phyloP scores from a whole-genome alignment of 2,113 vertebrate species.

The Gymnocephalus cernua region DNA sequence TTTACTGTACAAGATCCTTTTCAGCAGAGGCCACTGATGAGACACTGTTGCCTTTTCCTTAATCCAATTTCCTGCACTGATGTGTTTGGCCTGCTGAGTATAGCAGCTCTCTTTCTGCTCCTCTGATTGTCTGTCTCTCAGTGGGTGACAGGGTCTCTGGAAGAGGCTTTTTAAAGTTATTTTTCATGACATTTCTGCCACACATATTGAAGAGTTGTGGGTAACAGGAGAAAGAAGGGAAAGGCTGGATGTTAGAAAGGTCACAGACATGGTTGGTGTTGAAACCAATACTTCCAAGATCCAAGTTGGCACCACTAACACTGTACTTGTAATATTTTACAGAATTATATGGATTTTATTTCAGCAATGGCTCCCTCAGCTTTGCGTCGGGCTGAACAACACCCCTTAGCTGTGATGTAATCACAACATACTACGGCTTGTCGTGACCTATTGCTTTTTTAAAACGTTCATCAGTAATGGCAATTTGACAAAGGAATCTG shows the following conservation, averaged over 20 bases:
- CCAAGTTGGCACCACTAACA: not conserved
- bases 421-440: too few species aligned
- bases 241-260: not conserved
- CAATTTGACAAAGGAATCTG: too few species aligned
- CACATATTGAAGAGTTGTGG: slow-evolving; percentile 7
- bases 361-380: too few species aligned
- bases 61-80: not conserved
- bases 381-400: too few species aligned
- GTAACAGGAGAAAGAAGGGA: slow-evolving; percentile 17
- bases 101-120: slow-evolving; percentile 19
- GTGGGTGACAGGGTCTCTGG: slow-evolving; percentile 1
- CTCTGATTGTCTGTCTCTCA: slow-evolving; percentile 37
- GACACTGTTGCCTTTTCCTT: not conserved
- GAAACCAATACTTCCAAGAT: not conserved
- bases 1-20: not conserved
- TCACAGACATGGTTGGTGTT: not conserved
- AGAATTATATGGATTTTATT: too few species aligned
- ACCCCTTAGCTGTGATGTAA: too few species aligned
- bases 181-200: slow-evolving; percentile 32
- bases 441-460: too few species aligned
- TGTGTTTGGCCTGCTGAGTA: slow-evolving; percentile 20
- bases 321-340: not conserved
- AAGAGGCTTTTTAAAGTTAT: not conserved
- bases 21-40: not conserved
- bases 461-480: too few species aligned